Evolutionary conservation across 2,888 invertebrate species (phyloP), one percentile per base, ranked within the genome.

Genomic region (Plagodis dolabraria): DNA sequence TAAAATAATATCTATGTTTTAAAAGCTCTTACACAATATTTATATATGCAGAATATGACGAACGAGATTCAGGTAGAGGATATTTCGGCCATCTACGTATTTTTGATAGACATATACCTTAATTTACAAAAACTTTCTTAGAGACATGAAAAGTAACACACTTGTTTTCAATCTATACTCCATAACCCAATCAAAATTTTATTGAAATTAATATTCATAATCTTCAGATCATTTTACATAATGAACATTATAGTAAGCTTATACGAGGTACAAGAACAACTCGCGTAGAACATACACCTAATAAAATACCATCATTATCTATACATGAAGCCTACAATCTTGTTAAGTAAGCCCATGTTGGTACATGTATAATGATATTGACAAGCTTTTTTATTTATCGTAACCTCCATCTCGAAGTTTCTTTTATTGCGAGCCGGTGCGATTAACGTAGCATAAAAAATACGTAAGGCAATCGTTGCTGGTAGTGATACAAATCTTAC

Each of bases 321-420:
- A 65, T 73, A 74, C 73, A 81, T 75, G 81, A 75, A 83, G 75
- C 80, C 79, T 75, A 85, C 85, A 84, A 87, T 87, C 87, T 89
- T 83, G 83, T 87, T 87, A 85, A 85, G 83, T 86, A 83, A 79
- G 74, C 68, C 79, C 78, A 70, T 75, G 76, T 81, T 78, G 76
- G 80, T 82, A 82, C 77, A 79, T 72, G 77, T 77, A 77, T 88
- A 88, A 87, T 86, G 85, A 86, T 86, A 87, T 87, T 85, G 87
- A 91, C 84, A 86, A 82, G 84, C 74, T 78, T 78, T 82, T 77
- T 82, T 72, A 57, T 84, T 86, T 87, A 89, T 90, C 88, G 65
- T 64, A 60, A 69, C 73, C 80, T 76, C 76, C 82, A 89, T 91
- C 89, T 82, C 63, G 71, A 70, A 56, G 62, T 67, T 65, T 72